Base-by-base conservation (phyloP, 2,113 vertebrate species). In the Myrmecophaga tridactyla region DNA sequence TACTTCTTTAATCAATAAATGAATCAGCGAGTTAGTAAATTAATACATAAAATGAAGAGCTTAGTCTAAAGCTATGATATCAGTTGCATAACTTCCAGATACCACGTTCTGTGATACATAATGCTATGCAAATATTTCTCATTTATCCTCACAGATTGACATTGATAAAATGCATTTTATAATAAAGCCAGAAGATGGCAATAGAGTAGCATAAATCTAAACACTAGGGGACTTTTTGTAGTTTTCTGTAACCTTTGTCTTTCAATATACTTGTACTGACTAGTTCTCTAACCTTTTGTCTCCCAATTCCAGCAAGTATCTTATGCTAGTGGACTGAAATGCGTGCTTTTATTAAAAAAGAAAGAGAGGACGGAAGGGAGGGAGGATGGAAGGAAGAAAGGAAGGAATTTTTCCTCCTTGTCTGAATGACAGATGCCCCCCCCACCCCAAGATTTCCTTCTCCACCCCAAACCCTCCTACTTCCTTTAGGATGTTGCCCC, bases 111-210 rank as follows among this genome's bases (percentile, higher is more conserved):
- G n/a, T 70, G 72, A 80, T 41, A 39, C 10, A 60, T 15, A 77
- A 62, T 41, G 39, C n/a, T 72, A 17, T 56, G 65, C 92, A 70
- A 67, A 41, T 73, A 53, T 56, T 81, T 85, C 36, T 91, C 2
- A 3, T 31, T n/a, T 90, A 3, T n/a, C 6, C 89, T 60, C 43
- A n/a, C 27, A 87, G 41, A 95, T 56, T n/a, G n/a, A n/a, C n/a
- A 78, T 83, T 39, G 51, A 69, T 36, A 56, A 94, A 92, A 53
- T 96, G 85, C 43, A 56, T 53, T 92, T 96, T 83, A 34, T 48
- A 86, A 62, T 75, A 48, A 92, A 86, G 70, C 96, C 97, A 97
- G 95, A 95, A 97, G 97, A 86, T 97, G 97, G 97, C 95, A 94
- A 43, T 76, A 97, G 96, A 95, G 94, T 92, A 72, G 67, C 82